Conservation (phyloP, 2,888 invertebrate genomes). For the Agonum fuliginosum region DNA sequence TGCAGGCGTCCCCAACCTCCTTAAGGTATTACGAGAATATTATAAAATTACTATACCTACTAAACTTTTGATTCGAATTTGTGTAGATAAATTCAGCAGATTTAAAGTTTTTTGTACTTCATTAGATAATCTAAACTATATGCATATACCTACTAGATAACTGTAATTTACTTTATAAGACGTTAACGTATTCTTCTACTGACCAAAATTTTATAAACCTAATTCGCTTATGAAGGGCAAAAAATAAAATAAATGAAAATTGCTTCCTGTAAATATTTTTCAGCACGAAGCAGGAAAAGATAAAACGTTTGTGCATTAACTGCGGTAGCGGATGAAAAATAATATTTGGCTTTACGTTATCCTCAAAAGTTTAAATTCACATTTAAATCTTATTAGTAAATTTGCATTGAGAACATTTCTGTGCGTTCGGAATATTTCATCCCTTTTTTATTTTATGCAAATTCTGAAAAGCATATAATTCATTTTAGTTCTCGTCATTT, state of each 20-base stretch:
- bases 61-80: too few species aligned
- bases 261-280: conserved; percentile 25
- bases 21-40: too few species aligned
- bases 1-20: too few species aligned
- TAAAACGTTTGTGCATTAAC: conserved; percentile 23
- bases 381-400: conserved; percentile 50
- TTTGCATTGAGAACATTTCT: conserved; percentile 19
- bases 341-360: conserved; percentile 22
- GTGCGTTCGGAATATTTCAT: conserved; percentile 4
- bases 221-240: neutral
- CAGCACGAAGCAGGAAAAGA: neutral
- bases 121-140: too few species aligned
- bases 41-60: too few species aligned
- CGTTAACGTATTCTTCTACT: too few species aligned
- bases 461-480: conserved; percentile 24
- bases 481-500: neutral
- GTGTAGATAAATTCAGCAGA: too few species aligned
- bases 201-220: neutral
- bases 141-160: too few species aligned
- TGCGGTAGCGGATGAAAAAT: conserved; percentile 7
- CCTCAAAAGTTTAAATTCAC: conserved; percentile 26
- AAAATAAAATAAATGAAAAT: conserved; percentile 19
- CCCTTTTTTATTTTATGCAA: conserved; percentile 34
- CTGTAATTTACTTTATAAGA: too few species aligned
- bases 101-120: too few species aligned